A percentile compares a stretch with the other conserved stretches of the same genome.
Conservation (phyloP, 2,113 vertebrate genomes). For the Ornithorhynchus anatinus region DNA sequence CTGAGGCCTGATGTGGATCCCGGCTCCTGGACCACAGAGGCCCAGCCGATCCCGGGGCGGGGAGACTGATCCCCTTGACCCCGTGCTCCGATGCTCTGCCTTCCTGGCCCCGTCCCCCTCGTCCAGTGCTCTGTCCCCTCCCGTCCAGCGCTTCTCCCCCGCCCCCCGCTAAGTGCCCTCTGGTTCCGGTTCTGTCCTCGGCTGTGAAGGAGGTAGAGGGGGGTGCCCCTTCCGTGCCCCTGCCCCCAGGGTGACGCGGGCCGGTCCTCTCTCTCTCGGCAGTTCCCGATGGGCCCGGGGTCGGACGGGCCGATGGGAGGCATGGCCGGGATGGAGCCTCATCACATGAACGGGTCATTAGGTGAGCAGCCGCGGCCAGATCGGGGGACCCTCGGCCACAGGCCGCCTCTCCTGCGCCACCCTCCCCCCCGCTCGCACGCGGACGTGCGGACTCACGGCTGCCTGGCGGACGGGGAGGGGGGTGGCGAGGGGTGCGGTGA, state of each 20-base stretch:
- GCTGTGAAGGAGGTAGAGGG: no score
- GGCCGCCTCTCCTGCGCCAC: accelerated
- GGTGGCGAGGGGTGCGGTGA: background rate
- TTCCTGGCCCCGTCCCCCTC: accelerated
- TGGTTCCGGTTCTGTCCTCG: background rate
- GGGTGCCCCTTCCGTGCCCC: accelerated
- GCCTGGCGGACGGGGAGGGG: background rate
- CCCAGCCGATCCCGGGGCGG: no score
- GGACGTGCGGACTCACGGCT: no score
- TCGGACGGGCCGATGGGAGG: constrained; percentile 97
- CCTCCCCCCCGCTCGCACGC: accelerated
- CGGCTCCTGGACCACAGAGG: no score
- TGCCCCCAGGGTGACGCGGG: no score
- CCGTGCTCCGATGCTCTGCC: no score
- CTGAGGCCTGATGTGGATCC: no score
- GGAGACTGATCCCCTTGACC: no score
- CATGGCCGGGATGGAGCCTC: constrained; percentile 98
- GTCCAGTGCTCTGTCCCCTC: background rate
- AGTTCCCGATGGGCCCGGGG: constrained; percentile 98
- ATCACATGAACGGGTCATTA: constrained; percentile 97
- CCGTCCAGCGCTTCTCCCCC: background rate
- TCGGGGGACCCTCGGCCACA: accelerated
- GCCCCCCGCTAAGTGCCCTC: no score
- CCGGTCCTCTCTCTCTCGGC: background rate
- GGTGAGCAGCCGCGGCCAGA: constrained; percentile 52